These are phyloP conservation scores for Urocitellus parryii DNA, from an alignment of 2,113 vertebrate genomes.

Conservation along the genomic window DNA sequence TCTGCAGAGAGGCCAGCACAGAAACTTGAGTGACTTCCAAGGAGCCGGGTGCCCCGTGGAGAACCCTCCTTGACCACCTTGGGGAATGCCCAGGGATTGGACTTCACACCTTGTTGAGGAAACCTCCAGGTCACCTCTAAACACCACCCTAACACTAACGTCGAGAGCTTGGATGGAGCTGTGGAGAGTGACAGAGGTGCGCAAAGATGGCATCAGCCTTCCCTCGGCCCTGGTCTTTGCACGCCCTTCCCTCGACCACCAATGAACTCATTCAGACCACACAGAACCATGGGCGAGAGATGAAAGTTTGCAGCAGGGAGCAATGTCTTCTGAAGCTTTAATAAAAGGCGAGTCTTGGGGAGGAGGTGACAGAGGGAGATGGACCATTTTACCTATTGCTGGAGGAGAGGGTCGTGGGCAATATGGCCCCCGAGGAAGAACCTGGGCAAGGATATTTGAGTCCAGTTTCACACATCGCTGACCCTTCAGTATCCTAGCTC, in stretches of 20 bases:
- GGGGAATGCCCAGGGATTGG: not conserved
- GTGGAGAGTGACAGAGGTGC: not conserved
- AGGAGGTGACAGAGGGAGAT: not conserved
- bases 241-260: not conserved
- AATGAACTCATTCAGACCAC: not conserved
- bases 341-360: not conserved
- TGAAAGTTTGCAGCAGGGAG: not conserved
- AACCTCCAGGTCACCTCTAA: not conserved
- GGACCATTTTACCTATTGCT: not conserved
- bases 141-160: not conserved
- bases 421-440: not conserved
- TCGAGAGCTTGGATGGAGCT: not conserved
- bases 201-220: not conserved
- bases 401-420: accelerated
- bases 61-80: not conserved
- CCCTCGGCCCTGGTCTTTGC: not conserved
- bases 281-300: not conserved
- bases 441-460: not conserved
- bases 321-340: not conserved
- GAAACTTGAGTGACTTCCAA: not conserved
- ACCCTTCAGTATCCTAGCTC: not conserved
- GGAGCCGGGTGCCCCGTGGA: not conserved
- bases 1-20: not conserved
- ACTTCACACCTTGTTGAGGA: not conserved
- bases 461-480: not conserved